phyloP scores from a whole-genome alignment of 2,888 invertebrate genomes.

The Trachelus tabidus region DNA sequence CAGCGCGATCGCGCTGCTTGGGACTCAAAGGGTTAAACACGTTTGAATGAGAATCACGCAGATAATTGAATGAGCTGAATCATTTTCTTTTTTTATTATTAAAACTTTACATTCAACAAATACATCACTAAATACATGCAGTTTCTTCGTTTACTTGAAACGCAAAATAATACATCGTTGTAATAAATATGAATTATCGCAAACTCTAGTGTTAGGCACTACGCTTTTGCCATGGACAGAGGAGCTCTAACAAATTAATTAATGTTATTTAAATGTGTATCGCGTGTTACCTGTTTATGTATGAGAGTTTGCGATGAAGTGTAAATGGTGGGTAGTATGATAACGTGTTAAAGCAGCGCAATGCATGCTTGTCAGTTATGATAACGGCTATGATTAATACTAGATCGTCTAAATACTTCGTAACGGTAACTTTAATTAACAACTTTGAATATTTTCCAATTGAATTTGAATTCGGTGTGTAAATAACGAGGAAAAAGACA shows the following conservation, averaged over 20 bases:
- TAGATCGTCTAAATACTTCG: constrained; percentile 4
- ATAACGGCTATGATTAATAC: neutral
- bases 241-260: neutral
- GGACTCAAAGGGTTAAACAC: neutral
- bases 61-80: neutral
- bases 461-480: neutral
- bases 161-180: constrained; percentile 7
- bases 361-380: neutral
- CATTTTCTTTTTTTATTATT: constrained; percentile 28
- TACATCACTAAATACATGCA: constrained; percentile 26
- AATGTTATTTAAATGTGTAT: neutral
- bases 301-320: neutral
- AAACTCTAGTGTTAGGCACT: neutral
- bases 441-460: neutral
- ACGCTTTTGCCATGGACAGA: neutral
- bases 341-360: neutral
- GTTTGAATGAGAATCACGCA: neutral
- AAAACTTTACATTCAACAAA: constrained; percentile 34
- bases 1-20: too few relatives aligned
- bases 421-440: constrained; percentile 1
- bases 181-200: constrained; percentile 12
- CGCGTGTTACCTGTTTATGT: neutral
- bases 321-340: neutral
- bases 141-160: constrained; percentile 19
- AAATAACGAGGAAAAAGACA: neutral